Percentiles rank a stretch among this genome's conserved stretches.
phyloP scores from a whole-genome alignment of 2,888 invertebrate species.

The Parnassius glacialis region DNA sequence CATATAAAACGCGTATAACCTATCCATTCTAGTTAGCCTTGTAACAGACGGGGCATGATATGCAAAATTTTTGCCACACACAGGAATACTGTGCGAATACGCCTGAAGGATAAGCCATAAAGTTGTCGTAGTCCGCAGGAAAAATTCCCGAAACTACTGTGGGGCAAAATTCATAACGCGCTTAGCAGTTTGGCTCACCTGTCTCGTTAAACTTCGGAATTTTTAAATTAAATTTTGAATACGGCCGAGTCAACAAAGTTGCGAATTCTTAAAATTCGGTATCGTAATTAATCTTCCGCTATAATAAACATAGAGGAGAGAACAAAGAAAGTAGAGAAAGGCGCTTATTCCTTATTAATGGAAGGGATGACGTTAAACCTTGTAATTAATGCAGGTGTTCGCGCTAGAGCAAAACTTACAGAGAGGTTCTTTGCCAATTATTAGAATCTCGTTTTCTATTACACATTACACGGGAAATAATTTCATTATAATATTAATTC shows the following conservation, averaged over 20 bases:
- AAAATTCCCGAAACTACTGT: conserved; percentile 74
- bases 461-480: conserved; percentile 58
- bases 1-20: conserved; percentile 6
- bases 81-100: conserved; percentile 48
- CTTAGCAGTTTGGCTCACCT: conserved; percentile 76
- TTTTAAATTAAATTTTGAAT: conserved; percentile 79
- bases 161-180: conserved; percentile 76
- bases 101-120: conserved; percentile 66
- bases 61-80: conserved; percentile 39
- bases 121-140: conserved; percentile 61
- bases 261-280: conserved; percentile 73
- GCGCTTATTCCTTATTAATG: conserved; percentile 70
- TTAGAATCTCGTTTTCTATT: conserved; percentile 62
- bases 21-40: conserved; percentile 18
- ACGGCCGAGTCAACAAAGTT: conserved; percentile 69
- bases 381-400: conserved; percentile 76
- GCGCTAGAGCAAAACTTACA: conserved; percentile 49
- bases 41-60: conserved; percentile 26
- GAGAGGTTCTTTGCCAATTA: conserved; percentile 60
- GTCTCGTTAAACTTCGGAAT: conserved; percentile 78
- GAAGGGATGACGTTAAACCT: conserved; percentile 71
- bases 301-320: conserved; percentile 65
- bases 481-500: conserved; percentile 59
- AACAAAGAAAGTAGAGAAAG: conserved; percentile 52
- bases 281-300: conserved; percentile 74